Conservation (phyloP, 2,888 invertebrate species). For the Luffia ferchaultella region DNA sequence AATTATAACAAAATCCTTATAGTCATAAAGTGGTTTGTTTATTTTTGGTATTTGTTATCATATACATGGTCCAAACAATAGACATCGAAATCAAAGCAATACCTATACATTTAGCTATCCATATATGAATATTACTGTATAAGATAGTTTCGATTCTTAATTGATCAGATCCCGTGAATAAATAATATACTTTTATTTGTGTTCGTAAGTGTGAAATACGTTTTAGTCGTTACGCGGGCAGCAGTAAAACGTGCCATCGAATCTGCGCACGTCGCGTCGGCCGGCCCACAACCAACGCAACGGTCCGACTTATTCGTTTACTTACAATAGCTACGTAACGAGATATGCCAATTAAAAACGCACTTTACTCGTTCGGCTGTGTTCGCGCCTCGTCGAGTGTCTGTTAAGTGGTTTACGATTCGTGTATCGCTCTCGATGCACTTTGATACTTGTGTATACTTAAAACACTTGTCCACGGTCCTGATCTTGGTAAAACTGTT, state of each 20-base stretch:
- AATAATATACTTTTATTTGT: background rate
- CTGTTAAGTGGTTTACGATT: slow-evolving; percentile 15
- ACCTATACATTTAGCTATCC: no score
- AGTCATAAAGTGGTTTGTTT: no score
- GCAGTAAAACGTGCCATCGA: slow-evolving; percentile 23
- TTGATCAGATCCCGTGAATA: background rate
- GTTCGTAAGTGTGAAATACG: slow-evolving; percentile 22
- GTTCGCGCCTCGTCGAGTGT: slow-evolving; percentile 21
- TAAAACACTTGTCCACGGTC: no score
- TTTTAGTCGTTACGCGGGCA: slow-evolving; percentile 24
- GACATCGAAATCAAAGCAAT: no score
- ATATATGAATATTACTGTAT: background rate
- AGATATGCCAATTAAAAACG: slow-evolving; percentile 6
- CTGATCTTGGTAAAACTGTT: no score
- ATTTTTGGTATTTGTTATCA: no score
- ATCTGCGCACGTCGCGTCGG: background rate
- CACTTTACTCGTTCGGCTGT: slow-evolving; percentile 5
- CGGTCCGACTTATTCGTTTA: background rate
- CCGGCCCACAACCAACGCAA: background rate
- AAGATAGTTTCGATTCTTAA: background rate
- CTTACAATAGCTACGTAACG: background rate
- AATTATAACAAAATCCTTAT: no score
- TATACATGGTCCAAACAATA: no score
- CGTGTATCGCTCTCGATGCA: background rate
- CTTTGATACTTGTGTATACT: no score